A percentile compares a stretch with the other conserved stretches of the same genome.
phyloP scores from a whole-genome alignment of 2,888 invertebrate species.

The Zhuqinia jingwanae region DNA sequence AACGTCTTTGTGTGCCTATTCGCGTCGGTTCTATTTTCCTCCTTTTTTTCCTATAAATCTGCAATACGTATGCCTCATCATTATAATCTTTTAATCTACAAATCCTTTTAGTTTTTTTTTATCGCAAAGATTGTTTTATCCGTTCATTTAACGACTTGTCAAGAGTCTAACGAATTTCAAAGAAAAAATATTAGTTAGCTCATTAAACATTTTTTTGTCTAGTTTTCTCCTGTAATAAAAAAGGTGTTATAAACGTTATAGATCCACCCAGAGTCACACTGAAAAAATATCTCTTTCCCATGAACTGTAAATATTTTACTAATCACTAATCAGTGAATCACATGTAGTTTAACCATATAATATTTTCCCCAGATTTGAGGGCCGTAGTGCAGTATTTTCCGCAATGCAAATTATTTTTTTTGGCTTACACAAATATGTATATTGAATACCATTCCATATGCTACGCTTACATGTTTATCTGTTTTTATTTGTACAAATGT shows the following conservation, averaged over 20 bases:
- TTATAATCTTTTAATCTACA: constrained; percentile 4
- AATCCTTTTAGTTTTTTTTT: not conserved
- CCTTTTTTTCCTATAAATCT: no score
- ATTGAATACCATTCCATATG: no score
- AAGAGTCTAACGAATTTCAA: not conserved
- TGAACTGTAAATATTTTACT: constrained; percentile 38
- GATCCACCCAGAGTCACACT: no score
- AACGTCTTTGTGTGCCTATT: not conserved
- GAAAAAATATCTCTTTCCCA: no score
- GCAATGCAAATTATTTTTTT: not conserved
- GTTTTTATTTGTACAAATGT: not conserved
- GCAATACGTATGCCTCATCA: not conserved
- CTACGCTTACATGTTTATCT: no score
- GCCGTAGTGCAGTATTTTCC: constrained; percentile 50
- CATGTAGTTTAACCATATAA: constrained; percentile 11
- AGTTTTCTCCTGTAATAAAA: no score
- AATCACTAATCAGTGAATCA: not conserved
- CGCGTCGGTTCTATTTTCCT: not conserved
- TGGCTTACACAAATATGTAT: not conserved
- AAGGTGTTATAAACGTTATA: no score
- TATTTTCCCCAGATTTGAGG: constrained; percentile 18
- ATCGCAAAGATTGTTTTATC: not conserved
- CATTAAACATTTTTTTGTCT: no score
- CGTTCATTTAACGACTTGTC: constrained; percentile 16
- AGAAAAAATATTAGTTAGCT: no score